Conservation (phyloP, 2,888 invertebrate species). For the Melanostoma mellinum region DNA sequence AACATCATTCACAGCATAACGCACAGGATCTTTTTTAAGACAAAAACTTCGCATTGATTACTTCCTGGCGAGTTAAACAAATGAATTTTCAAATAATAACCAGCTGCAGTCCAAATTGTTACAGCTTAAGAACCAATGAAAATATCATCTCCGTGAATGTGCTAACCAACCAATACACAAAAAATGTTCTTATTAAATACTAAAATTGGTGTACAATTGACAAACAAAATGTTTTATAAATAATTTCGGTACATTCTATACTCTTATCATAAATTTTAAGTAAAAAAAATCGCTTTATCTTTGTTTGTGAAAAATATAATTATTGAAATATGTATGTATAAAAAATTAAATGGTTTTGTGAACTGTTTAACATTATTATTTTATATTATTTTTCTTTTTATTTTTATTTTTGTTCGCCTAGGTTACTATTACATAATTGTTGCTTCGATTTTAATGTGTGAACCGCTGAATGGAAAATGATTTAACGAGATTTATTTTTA, state of each 20-base stretch:
- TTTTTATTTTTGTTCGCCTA: neutral
- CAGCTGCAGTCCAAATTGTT: no score
- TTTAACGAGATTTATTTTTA: slow-evolving; percentile 31
- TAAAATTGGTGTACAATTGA: slow-evolving; percentile 50
- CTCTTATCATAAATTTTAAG: slow-evolving; percentile 40
- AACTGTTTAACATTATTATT: slow-evolving; percentile 19
- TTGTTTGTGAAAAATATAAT: no score
- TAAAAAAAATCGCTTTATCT: slow-evolving; percentile 40
- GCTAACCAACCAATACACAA: slow-evolving; percentile 29
- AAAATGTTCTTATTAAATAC: slow-evolving; percentile 37
- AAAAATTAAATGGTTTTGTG: slow-evolving; percentile 42
- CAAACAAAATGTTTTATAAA: slow-evolving; percentile 47
- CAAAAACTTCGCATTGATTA: slow-evolving; percentile 2
- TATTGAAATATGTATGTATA: slow-evolving; percentile 35
- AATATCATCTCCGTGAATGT: no score
- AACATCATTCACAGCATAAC: neutral
- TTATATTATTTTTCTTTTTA: slow-evolving; percentile 16
- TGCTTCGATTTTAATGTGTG: slow-evolving; percentile 31
- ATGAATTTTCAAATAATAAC: no score
- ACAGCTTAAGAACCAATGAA: no score
- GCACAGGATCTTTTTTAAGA: neutral
- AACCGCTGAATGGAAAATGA: slow-evolving; percentile 30
- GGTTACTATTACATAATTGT: neutral
- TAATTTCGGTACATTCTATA: slow-evolving; percentile 37
- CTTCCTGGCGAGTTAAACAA: slow-evolving; percentile 12